Base-by-base conservation (phyloP, 2,888 invertebrate genomes). In the Ectobius pallidus region DNA sequence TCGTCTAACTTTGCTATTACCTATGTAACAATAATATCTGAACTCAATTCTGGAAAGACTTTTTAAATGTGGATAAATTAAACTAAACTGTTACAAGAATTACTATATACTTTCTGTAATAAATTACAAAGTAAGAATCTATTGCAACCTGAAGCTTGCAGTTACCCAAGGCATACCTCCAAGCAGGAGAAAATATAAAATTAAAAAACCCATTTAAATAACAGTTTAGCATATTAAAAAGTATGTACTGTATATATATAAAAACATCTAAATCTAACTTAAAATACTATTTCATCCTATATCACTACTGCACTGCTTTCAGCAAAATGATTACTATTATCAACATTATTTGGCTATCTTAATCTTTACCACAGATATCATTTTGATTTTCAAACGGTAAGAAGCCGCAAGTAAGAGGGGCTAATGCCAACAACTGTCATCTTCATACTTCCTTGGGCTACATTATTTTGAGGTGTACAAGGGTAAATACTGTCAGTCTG, bases 321-420 rank as follows among this genome's bases (percentile, higher is more conserved):
- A 30, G 46, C 46, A 27, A 65, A 65, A 30, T 46, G n/a, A n/a
- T n/a, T n/a, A n/a, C n/a, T 46, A 44, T 9, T 46, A 58, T 65
- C 27, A 42, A 7, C 65, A 65, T 65, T 65, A 65, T 65, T 65
- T 65, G 65, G 46, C 46, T 46, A 39, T 65, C 65, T 65, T 22
- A 44, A 46, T n/a, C 27, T 58, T 46, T 65, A 65, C 44, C 65
- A 65, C 65, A 65, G 46, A 65, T 30, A 44, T 46, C 30, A 65
- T 65, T 65, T 65, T 65, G 65, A 65, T 65, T 65, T 65, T 65
- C 46, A 65, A 44, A 65, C 11, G 16, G 44, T 46, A 44, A 46
- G 30, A 42, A 44, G 46, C 30, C 46, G 30, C n/a, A 58, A 30
- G 27, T 58, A 58, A 58, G 58, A 58, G n/a, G 3, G n/a, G 30